Percentiles rank a stretch among this genome's conserved stretches.
Evolutionary conservation across 2,888 invertebrate genomes (phyloP).

Genomic region (Chrysopilus asiliformis): DNA sequence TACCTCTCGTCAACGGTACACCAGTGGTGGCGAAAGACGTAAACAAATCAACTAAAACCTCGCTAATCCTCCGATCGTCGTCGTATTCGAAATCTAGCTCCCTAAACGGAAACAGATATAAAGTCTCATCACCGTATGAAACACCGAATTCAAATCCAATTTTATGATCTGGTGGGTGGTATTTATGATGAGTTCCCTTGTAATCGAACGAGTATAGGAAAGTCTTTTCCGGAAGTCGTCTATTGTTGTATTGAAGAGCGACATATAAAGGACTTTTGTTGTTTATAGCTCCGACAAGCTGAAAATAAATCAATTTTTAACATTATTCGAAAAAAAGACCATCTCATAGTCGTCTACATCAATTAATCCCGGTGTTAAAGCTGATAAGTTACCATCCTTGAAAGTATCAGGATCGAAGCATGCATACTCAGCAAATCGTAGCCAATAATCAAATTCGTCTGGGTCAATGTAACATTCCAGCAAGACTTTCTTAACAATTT

Average conservation of each 20-base stretch:
- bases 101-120: slow-evolving; percentile 36
- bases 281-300: slow-evolving; percentile 5
- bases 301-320: no score
- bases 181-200: slow-evolving; percentile 8
- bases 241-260: slow-evolving; percentile 18
- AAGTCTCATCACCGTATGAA: slow-evolving; percentile 39
- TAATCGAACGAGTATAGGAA: slow-evolving; percentile 35
- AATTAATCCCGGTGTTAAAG: slow-evolving; percentile 33
- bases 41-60: slow-evolving; percentile 25
- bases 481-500: no score
- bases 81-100: slow-evolving; percentile 21
- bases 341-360: no score
- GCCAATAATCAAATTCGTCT: no score
- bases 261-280: slow-evolving; percentile 8
- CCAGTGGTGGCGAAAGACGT: slow-evolving; percentile 17
- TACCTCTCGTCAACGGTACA: slow-evolving; percentile 8
- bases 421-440: no score
- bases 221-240: slow-evolving; percentile 29
- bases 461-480: no score
- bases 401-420: no score
- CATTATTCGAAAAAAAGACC: no score
- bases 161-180: slow-evolving; percentile 23
- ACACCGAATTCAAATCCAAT: slow-evolving; percentile 29
- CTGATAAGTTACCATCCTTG: neutral
- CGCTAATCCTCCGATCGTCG: slow-evolving; percentile 24